Evolutionary conservation across 37 sponge, comb jelly and placozoan genomes (phyloP), one percentile per base, ranked within the genome.

Genomic region (Trichoplax adhaerens): DNA sequence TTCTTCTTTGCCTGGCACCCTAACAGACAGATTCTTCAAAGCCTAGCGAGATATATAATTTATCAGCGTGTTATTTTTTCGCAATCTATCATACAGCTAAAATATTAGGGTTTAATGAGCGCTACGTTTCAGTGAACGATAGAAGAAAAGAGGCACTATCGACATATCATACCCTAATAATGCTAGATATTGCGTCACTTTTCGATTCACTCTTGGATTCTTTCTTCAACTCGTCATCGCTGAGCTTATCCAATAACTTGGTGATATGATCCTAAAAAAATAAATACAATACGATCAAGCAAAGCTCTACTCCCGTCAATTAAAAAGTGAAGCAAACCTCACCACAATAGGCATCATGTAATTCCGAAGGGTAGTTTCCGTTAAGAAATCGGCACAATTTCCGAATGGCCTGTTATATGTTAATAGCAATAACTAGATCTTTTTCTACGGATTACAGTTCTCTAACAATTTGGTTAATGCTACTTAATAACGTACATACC

Each of bases 271-370:
- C 79, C 83, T 87, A 49, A 1, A 29, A 29, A 29, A 29, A 29
- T 29, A 53, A 1, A 53, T 54, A 50, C 69, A 76, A 65, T 7
- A 50, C 12, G 12, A 4, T 53, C 52, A 65, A 50, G 50, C 64
- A 58, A 72, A 49, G 3, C 3, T 68, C 48, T 48, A 29, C 53
- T 54, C 3, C 70, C 2, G 29, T 58, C 50, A 29, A 3, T 48
- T 58, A 5, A 2, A 47, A 2, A 2, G 3, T 5, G 48, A 10
- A 72, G 50, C 73, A 5, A 54, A 56, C 48, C 83, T 78, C 55
- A 84, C 87, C 83, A 84, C 89, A 47, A 87, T 78, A 50, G 95
- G 95, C 54, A 87, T 64, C 4, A 94, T 82, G 76, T 80, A 86
- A 51, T 72, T 74, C 58, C 83, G 65, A 48, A 81, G 76, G 55